A percentile compares a stretch with the other conserved stretches of the same genome.
These are phyloP conservation scores for Belonocnema kinseyi DNA, from an alignment of 1,140 invertebrate genomes.

Conservation along the genomic window DNA sequence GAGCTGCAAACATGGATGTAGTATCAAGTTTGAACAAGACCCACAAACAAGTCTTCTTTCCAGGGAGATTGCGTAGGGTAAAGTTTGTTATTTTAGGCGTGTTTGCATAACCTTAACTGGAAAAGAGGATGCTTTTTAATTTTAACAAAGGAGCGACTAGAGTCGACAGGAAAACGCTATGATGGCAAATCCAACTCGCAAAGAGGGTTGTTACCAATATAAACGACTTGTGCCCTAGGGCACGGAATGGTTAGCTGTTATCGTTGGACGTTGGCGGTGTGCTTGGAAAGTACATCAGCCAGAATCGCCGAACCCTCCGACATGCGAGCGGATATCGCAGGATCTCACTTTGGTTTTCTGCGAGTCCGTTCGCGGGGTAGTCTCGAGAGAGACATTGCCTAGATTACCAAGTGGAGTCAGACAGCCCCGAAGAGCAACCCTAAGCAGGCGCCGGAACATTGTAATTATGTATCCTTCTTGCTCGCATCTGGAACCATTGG, in stretches of 20 bases:
- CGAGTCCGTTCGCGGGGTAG: constrained; percentile 33
- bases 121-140: constrained; percentile 16
- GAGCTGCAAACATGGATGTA: background rate
- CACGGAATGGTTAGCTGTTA: background rate
- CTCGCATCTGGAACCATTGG: constrained; percentile 50
- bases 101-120: background rate
- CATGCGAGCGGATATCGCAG: constrained; percentile 19
- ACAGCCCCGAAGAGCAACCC: constrained; percentile 42
- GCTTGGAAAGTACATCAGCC: constrained; percentile 6
- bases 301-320: constrained; percentile 6
- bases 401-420: constrained; percentile 52
- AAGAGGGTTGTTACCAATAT: constrained; percentile 6
- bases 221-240: constrained; percentile 6
- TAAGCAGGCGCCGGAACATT: constrained; percentile 51
- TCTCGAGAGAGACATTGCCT: constrained; percentile 50
- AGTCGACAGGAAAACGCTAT: constrained; percentile 7
- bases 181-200: constrained; percentile 9
- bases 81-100: constrained; percentile 7
- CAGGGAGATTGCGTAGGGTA: background rate
- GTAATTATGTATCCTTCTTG: constrained; percentile 58
- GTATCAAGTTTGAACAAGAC: background rate
- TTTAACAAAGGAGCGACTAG: background rate
- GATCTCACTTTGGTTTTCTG: constrained; percentile 45
- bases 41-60: constrained; percentile 10
- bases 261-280: background rate